Base-by-base conservation (phyloP, 2,888 invertebrate genomes). In the Clusia tigrina region DNA sequence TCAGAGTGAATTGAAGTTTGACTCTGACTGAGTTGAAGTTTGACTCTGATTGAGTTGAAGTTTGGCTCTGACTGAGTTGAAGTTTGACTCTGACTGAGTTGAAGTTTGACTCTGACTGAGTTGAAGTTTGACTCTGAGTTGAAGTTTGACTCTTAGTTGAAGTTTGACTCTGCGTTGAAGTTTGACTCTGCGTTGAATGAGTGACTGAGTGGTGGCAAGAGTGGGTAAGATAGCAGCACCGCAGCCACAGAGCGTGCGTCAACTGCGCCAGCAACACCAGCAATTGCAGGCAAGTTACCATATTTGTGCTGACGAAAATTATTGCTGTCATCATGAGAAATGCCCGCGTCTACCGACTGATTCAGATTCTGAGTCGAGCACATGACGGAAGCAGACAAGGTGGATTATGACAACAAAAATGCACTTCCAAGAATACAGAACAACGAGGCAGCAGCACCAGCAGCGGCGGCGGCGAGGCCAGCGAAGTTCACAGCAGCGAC, bases 331-430 rank as follows among this genome's bases (percentile, higher is more conserved):
- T 42, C 3, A 42, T 42, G 9, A 6, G n/a, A 42, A 42, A 42
- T 42, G 42, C n/a, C 6, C n/a, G 42, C n/a, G n/a, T 42, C 3
- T 42, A 15, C n/a, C 15, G 9, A 42, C 48, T 2, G 2, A 20
- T 3, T 3, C 6, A 22, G 2, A 5, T 3, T 9, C 6, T 48
- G 15, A 48, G 5, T 48, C 18, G 15, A 20, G 15, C 48, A 48
- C n/a, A 42, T 42, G 42, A 42, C 42, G 42, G 42, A 42, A 42
- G 42, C 42, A 42, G n/a, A 42, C 42, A 42, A 9, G 6, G 3
- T 42, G 42, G 42, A 42, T 42, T 42, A 42, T 42, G 42, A 42
- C 42, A 42, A 15, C 42, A 42, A 42, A 5, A 42, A 10, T 42
- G 12, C 6, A 32, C 12, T 32, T 32, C 32, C 32, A 6, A 32